These are phyloP conservation scores for Mastacembelus armatus DNA, from an alignment of 2,797 vertebrate genomes.

Conservation along the genomic window DNA sequence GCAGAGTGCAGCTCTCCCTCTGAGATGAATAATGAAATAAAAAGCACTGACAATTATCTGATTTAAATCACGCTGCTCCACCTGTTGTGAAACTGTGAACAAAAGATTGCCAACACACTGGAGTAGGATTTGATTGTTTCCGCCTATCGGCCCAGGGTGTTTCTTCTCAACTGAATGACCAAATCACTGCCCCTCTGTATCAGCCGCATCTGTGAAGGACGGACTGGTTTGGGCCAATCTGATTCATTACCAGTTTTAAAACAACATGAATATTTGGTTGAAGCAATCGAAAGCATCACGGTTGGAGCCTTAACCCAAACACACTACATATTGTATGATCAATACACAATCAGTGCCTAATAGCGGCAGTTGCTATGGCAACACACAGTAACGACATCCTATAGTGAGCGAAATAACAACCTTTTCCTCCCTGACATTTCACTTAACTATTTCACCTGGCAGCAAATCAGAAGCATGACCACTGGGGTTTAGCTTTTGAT, in stretches of 20 bases:
- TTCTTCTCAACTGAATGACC: not conserved
- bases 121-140: not conserved
- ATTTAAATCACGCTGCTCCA: conserved; percentile 1
- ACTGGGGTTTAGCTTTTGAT: not conserved
- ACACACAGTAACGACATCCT: conserved; percentile 35
- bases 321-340: conserved; percentile 10
- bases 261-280: not conserved
- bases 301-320: not conserved
- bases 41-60: not conserved
- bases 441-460: conserved; percentile 18
- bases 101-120: not conserved
- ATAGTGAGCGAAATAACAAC: conserved; percentile 40
- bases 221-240: not conserved
- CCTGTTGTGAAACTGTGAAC: not conserved
- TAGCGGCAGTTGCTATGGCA: conserved; percentile 57
- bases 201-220: not conserved
- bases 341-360: conserved; percentile 29
- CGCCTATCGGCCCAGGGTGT: not conserved
- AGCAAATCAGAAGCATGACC: conserved; percentile 19
- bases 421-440: conserved; percentile 39
- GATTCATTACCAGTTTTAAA: not conserved
- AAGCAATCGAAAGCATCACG: not conserved
- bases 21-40: not conserved
- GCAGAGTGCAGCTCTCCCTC: not conserved
- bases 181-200: not conserved